Conservation (phyloP, 1,140 invertebrate species). For the Meloidogyne exigua region DNA sequence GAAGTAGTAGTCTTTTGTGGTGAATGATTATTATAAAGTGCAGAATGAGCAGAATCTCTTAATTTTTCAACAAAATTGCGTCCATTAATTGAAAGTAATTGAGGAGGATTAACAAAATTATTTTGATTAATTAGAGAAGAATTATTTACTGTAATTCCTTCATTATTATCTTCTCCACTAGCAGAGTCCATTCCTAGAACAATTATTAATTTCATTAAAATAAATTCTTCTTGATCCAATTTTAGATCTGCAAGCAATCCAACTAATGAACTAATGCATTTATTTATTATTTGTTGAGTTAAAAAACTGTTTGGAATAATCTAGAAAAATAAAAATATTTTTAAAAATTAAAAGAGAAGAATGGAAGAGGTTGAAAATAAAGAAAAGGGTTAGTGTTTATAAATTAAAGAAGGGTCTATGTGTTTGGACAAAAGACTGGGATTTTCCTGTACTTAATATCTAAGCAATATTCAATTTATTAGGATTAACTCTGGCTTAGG, state of each 20-base stretch:
- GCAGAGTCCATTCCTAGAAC: slow-evolving; percentile 25
- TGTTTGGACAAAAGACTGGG: too few species aligned
- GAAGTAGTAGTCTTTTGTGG: not conserved
- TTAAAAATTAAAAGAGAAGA: not conserved
- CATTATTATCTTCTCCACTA: slow-evolving; percentile 8
- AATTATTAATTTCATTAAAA: slow-evolving; percentile 46
- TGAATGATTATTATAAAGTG: slow-evolving; percentile 50
- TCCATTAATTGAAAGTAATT: slow-evolving; percentile 35
- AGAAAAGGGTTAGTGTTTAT: too few species aligned
- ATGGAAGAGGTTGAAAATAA: too few species aligned
- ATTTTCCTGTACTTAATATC: too few species aligned
- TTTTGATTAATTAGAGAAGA: not conserved
- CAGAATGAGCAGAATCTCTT: slow-evolving; percentile 50
- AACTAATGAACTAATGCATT: slow-evolving; percentile 38
- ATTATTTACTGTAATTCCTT: slow-evolving; percentile 15
- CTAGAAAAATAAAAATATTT: slow-evolving; percentile 6
- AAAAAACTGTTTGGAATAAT: slow-evolving; percentile 49
- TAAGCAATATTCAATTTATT: too few species aligned
- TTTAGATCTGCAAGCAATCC: slow-evolving; percentile 37
- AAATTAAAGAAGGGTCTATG: too few species aligned
- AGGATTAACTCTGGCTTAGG: too few species aligned
- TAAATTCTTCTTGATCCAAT: slow-evolving; percentile 40
- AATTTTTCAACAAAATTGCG: slow-evolving; percentile 42
- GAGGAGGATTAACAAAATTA: slow-evolving; percentile 5
- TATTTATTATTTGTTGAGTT: slow-evolving; percentile 42